phyloP scores from a whole-genome alignment of 2,888 invertebrate species.

The Endomychus coccineus region DNA sequence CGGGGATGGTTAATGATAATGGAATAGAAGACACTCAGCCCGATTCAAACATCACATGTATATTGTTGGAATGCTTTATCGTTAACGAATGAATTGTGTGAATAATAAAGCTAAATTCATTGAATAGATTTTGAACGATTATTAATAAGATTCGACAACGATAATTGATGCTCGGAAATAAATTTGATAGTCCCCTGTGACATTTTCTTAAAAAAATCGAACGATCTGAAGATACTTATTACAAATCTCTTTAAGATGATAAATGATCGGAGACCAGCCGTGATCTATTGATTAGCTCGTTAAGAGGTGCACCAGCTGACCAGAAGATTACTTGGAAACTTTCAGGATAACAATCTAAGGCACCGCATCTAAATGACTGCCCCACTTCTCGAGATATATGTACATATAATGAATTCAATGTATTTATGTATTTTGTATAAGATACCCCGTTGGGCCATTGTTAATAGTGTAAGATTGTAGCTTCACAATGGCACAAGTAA shows the following conservation, averaged over 20 bases:
- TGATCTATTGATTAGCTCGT: conserved; percentile 49
- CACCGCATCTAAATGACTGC: conserved; percentile 18
- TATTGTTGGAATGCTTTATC: too few species aligned
- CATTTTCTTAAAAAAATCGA: conserved; percentile 38
- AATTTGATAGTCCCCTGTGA: conserved; percentile 36
- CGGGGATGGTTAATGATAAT: too few species aligned
- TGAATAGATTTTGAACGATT: too few species aligned
- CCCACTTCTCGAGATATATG: conserved; percentile 40
- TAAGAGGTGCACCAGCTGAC: conserved; percentile 40
- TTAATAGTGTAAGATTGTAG: conserved; percentile 42
- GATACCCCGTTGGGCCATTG: conserved; percentile 44
- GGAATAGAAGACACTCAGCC: too few species aligned
- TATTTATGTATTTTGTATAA: conserved; percentile 47
- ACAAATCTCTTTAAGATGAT: conserved; percentile 45
- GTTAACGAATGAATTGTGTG: too few species aligned
- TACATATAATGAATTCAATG: conserved; percentile 46
- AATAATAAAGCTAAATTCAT: too few species aligned
- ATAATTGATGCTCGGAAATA: conserved; percentile 27
- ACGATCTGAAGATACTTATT: conserved; percentile 39
- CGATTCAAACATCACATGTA: too few species aligned
- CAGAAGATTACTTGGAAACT: conserved; percentile 25
- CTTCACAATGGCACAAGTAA: conserved; percentile 39
- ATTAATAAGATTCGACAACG: too few species aligned
- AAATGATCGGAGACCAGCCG: conserved; percentile 44
- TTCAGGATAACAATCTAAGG: not conserved